Evolutionary conservation across 2,797 vertebrate species (phyloP).

Genomic region (Tauraco hartlaubi): DNA sequence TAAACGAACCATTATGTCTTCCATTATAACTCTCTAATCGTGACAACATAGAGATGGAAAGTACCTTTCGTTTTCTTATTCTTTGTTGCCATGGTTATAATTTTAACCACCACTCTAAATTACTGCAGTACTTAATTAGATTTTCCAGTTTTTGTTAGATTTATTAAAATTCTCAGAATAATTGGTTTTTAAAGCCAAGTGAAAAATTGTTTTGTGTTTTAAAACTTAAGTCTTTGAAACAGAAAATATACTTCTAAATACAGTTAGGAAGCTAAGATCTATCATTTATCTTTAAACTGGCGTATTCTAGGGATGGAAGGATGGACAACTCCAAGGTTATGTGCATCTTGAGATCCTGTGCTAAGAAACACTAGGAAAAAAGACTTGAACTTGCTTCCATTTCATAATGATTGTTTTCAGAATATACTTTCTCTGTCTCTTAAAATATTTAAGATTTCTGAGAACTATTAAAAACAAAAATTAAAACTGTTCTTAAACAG

Average conservation of each 20-base stretch:
- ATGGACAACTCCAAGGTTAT: background rate
- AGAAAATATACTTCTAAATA: background rate
- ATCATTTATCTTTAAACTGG: background rate
- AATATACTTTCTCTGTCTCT: background rate
- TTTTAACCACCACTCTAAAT: slow-evolving; percentile 9
- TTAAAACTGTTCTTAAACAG: background rate
- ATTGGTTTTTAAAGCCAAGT: background rate
- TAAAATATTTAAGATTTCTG: background rate
- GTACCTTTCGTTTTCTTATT: background rate
- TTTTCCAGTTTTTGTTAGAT: background rate
- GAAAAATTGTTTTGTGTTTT: background rate
- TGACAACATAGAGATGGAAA: background rate
- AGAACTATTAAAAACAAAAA: background rate
- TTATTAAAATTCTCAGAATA: slow-evolving; percentile 8
- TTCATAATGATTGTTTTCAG: background rate
- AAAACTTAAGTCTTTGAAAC: background rate
- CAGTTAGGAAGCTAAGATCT: background rate
- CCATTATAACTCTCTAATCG: slow-evolving; percentile 8
- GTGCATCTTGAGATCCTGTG: background rate
- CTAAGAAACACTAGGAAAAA: background rate
- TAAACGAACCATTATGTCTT: slow-evolving; percentile 5
- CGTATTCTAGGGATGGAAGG: background rate
- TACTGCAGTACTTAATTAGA: background rate
- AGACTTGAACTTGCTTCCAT: background rate
- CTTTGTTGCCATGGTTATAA: slow-evolving; percentile 20